Evolutionary conservation across 2,113 vertebrate species (phyloP).

Genomic region (Tretioscincus oriximinensis): DNA sequence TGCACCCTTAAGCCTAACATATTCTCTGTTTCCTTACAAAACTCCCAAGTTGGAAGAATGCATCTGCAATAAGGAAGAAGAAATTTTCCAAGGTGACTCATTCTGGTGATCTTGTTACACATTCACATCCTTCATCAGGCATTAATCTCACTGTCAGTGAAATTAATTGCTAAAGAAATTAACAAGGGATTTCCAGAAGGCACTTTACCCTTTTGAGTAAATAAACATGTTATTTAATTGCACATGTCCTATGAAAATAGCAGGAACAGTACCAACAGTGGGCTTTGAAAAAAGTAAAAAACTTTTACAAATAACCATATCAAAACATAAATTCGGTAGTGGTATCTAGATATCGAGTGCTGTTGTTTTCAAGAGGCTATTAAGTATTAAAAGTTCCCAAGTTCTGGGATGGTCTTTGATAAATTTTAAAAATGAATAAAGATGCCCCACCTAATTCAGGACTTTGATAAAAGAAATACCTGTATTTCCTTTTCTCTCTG

Average conservation of each 20-base stretch:
- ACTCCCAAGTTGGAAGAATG: conserved; percentile 40
- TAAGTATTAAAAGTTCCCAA: not conserved
- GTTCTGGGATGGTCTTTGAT: not conserved
- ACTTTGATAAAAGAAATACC: no score
- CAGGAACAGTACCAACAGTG: conserved; percentile 27
- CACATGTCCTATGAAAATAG: conserved; percentile 9
- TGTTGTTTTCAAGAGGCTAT: not conserved
- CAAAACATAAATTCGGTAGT: conserved; percentile 5
- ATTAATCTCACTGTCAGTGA: conserved; percentile 44
- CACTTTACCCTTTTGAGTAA: conserved; percentile 33
- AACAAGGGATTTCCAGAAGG: conserved; percentile 41
- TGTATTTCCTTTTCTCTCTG: not conserved
- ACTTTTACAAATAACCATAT: not conserved
- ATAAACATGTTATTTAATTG: conserved; percentile 22
- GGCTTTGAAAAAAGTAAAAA: conserved; percentile 7
- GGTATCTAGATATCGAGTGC: not conserved
- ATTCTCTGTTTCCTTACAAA: conserved; percentile 23
- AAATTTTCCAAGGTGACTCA: conserved; percentile 22
- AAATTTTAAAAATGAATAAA: not conserved
- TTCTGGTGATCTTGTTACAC: conserved; percentile 33
- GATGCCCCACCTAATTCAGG: no score
- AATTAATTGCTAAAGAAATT: conserved; percentile 43
- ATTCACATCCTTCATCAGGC: conserved; percentile 37
- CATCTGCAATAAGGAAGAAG: conserved; percentile 25
- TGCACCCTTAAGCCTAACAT: conserved; percentile 4